These are phyloP conservation scores for Hyles lineata DNA, from an alignment of 2,888 invertebrate species.

Conservation along the genomic window DNA sequence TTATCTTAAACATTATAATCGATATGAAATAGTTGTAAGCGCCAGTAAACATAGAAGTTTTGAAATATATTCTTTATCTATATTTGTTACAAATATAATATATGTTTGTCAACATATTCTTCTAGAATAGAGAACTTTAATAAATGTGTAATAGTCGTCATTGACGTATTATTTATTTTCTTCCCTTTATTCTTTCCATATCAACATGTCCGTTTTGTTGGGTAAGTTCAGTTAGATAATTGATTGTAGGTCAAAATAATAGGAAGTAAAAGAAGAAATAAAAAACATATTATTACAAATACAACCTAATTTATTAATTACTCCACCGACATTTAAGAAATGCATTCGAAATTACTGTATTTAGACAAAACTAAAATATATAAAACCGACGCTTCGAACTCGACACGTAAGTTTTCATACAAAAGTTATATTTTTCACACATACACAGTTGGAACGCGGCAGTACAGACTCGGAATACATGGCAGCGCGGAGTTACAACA, in stretches of 20 bases:
- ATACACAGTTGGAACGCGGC: constrained; percentile 34
- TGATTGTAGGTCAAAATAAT: not conserved
- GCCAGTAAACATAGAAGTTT: not conserved
- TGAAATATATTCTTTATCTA: not conserved
- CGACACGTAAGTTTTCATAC: constrained; percentile 35
- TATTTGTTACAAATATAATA: not conserved
- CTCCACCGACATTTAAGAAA: constrained; percentile 76
- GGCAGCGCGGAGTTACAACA: constrained; percentile 30
- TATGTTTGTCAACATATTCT: not conserved
- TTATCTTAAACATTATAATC: no score
- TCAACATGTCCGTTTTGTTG: not conserved
- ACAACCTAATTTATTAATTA: constrained; percentile 79
- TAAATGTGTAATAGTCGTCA: constrained; percentile 3
- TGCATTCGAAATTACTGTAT: constrained; percentile 83
- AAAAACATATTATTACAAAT: constrained; percentile 69
- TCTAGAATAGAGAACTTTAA: not conserved
- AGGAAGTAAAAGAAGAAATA: constrained; percentile 41
- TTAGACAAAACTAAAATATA: constrained; percentile 67
- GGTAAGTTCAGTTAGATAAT: no score
- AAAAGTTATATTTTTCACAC: constrained; percentile 34
- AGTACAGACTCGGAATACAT: constrained; percentile 27
- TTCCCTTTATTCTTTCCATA: not conserved
- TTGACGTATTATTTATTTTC: not conserved
- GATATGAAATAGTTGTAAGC: not conserved
- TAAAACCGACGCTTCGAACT: constrained; percentile 50